Base-by-base conservation (phyloP, 1,140 invertebrate genomes). In the Cotesia glomerata region DNA sequence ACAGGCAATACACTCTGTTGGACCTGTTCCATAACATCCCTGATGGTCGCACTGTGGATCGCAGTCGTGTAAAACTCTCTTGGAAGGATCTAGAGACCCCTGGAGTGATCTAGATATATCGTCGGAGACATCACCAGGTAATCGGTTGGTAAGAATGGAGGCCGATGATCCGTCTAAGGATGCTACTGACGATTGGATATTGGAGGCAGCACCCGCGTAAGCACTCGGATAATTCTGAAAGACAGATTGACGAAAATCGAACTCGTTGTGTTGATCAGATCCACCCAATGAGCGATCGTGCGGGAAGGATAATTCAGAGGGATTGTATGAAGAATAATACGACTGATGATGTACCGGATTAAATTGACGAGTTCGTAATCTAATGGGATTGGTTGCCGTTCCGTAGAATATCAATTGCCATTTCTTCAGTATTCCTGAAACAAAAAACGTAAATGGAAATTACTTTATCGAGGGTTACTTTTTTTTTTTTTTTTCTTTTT, bases 381-480 rank as follows among this genome's bases (percentile, higher is more conserved):
- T 89, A 74, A 95, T 91, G 0, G 95, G 95, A 81, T 96, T 93
- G 2, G 91, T 90, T 34, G 93, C 89, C 0, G 96, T 97, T 13
- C 96, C 96, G 79, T 97, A 97, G 82, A 97, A 94, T 79, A 97
- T 95, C 54, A 98, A 86, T 85, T 97, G 95, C 95, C 95, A 97
- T 85, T 96, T 96, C 78, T 95, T 94, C 49, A 98, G 82, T 63
- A 95, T 93, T 36, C 91, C 90, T 91, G 82, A 13, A 79, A 81
- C 11, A 69, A 34, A 45, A 51, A 14, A 65, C 14, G 54, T 54
- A 14, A 35, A 58, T 59, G 14, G n/a, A 18, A 14, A 70, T 36
- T 26, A 58, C 52, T 69, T 2, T 16, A 66, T 45, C 11, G 8
- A 3, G 2, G 39, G 7, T 45, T 45, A 45, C 39, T 5, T 45